These are phyloP conservation scores for Solenodon paradoxus DNA, from an alignment of 2,113 vertebrate genomes.

Conservation along the genomic window DNA sequence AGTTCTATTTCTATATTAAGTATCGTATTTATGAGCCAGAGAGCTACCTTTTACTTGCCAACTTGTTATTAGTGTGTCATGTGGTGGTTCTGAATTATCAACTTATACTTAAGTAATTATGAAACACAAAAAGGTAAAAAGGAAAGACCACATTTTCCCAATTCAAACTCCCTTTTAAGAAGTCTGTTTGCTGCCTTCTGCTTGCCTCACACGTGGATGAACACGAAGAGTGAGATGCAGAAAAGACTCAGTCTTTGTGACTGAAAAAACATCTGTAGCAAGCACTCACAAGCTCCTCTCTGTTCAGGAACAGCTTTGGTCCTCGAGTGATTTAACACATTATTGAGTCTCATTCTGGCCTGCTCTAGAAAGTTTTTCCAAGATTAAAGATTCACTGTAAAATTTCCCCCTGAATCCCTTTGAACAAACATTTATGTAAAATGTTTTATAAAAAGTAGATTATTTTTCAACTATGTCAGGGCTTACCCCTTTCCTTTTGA, in stretches of 20 bases:
- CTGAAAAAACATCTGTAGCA: neutral
- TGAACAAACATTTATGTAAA: conserved; percentile 1
- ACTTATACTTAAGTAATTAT: conserved; percentile 11
- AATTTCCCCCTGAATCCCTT: neutral
- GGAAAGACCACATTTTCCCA: neutral
- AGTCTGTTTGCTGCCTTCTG: neutral
- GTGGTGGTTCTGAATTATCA: conserved; percentile 37
- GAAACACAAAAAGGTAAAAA: conserved; percentile 8
- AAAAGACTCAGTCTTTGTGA: neutral
- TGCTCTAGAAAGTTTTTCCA: neutral
- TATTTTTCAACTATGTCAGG: neutral
- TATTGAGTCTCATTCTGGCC: neutral
- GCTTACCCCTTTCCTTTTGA: neutral
- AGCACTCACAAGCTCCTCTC: neutral
- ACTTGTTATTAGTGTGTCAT: conserved; percentile 43
- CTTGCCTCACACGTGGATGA: fast-evolving
- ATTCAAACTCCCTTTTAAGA: neutral
- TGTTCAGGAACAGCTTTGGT: neutral
- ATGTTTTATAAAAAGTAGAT: neutral
- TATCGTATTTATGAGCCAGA: conserved; percentile 23
- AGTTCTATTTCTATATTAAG: conserved; percentile 37
- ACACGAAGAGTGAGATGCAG: neutral
- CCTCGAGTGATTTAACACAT: neutral
- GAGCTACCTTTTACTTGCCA: conserved; percentile 39
- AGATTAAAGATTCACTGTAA: conserved; percentile 9